These are phyloP conservation scores for Nomia melanderi DNA, from an alignment of 1,140 invertebrate species.

Conservation along the genomic window DNA sequence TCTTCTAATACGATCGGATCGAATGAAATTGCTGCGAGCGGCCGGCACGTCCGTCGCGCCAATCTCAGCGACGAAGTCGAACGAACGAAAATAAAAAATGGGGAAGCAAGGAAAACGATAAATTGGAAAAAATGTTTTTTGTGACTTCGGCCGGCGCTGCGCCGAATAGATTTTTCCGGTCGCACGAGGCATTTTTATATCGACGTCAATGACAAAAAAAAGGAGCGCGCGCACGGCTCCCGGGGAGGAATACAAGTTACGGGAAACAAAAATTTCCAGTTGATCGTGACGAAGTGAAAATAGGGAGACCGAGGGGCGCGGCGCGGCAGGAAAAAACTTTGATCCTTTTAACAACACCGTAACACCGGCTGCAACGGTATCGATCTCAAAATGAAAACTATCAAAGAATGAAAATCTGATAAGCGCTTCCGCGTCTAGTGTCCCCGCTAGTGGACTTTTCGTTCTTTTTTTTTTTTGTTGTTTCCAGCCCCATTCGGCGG, in stretches of 20 bases:
- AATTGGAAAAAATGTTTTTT: too few species aligned
- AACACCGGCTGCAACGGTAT: conserved; percentile 18
- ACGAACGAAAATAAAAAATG: too few species aligned
- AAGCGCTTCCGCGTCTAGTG: conserved; percentile 5
- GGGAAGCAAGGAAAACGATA: too few species aligned
- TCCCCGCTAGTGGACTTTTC: conserved; percentile 1
- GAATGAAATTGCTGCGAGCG: too few species aligned
- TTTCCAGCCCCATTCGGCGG: neutral
- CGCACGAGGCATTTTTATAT: neutral
- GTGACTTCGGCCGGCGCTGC: too few species aligned
- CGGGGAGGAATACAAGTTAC: neutral
- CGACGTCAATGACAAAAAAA: neutral
- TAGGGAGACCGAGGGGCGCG: too few species aligned
- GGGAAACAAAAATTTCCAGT: neutral
- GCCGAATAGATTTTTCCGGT: too few species aligned
- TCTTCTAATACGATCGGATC: too few species aligned
- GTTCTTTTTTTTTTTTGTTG: too few species aligned
- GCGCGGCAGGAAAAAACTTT: neutral
- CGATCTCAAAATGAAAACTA: neutral
- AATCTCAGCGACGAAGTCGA: too few species aligned
- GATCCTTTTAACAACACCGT: neutral
- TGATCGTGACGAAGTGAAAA: neutral
- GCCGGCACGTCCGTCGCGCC: too few species aligned
- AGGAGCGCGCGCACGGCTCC: too few species aligned
- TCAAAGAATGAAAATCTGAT: conserved; percentile 27